Percentiles rank a stretch among this genome's conserved stretches.
phyloP scores from a whole-genome alignment of 1,140 invertebrate species.

The Zophobas atratus region DNA sequence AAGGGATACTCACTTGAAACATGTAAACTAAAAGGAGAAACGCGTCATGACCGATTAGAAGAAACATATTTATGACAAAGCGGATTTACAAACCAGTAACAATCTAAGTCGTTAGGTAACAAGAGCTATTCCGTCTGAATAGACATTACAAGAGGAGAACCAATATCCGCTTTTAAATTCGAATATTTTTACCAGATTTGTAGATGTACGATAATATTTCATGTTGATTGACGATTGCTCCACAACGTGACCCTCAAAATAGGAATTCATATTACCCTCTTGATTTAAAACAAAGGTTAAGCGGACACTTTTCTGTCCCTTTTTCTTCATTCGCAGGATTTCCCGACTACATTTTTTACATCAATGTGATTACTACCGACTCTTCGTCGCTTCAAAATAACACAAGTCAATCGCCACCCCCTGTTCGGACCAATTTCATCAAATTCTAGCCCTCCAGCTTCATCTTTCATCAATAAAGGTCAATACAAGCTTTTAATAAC shows the following conservation, averaged over 20 bases:
- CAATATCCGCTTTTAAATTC: constrained; percentile 35
- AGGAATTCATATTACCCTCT: constrained; percentile 11
- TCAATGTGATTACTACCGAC: neutral
- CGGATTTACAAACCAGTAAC: neutral
- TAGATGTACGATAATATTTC: constrained; percentile 40
- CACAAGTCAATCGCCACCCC: neutral
- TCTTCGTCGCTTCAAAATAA: neutral
- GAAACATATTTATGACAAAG: constrained; percentile 4
- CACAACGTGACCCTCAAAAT: neutral
- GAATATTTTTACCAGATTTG: constrained; percentile 36
- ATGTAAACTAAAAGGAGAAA: neutral
- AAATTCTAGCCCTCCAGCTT: neutral
- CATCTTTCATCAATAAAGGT: neutral
- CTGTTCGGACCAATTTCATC: constrained; percentile 1
- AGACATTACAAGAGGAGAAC: constrained; percentile 14
- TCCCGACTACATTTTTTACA: neutral
- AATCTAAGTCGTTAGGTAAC: constrained; percentile 12
- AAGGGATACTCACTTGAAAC: neutral
- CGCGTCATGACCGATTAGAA: neutral
- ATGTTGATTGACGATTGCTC: constrained; percentile 22
- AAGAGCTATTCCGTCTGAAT: constrained; percentile 10
- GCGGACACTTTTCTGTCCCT: neutral
- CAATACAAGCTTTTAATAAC: constrained; percentile 9
- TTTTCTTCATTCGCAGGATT: neutral
- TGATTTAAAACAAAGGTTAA: constrained; percentile 11